Base-by-base conservation (phyloP, 2,797 vertebrate species). In the Vireo griseus region DNA sequence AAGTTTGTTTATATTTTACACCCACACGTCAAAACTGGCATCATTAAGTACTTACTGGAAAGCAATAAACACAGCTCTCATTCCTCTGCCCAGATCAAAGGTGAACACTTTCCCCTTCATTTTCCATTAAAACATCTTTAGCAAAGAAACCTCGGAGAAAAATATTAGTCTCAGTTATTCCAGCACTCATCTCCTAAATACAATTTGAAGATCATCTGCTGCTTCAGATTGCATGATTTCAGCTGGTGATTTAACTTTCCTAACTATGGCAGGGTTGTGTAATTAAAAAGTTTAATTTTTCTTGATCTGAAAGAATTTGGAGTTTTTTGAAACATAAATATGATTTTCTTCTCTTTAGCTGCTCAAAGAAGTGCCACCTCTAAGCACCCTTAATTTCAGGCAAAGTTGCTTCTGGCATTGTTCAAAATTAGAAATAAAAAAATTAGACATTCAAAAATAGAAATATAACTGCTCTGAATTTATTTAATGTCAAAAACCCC, bases 1-100 rank as follows among this genome's bases (percentile, higher is more conserved):
- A 74, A 86, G 61, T 82, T 92, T 92, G 76, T 82, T 91, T 94
- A 19, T 76, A 39, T 91, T 96, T 96, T 76, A 75, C 61, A 92
- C 58, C 66, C 86, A 50, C 76, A 72, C 0, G 1, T 81, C 87
- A 67, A 63, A 96, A 88, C 71, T 35, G 31, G 16, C 11, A 42
- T 58, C 55, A 10, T 94, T 91, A 90, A n/a, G 79, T 81, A 55
- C 77, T 92, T 81, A 52, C 59, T 92, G 67, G 66, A 67, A 84
- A 92, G 79, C 74, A 86, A 76, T 61, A 80, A 90, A 72, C 85
- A 28, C 58, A 83, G 33, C 29, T 29, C 54, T 45, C 37, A 51
- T 55, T 80, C 59, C 52, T 54, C 51, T 84, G 57, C 37, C 48
- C 54, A 28, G 57, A 83, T 88, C 55, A 74, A 73, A 82, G 31